Conservation (phyloP, 2,888 invertebrate genomes). For the Brachyptera risi region DNA sequence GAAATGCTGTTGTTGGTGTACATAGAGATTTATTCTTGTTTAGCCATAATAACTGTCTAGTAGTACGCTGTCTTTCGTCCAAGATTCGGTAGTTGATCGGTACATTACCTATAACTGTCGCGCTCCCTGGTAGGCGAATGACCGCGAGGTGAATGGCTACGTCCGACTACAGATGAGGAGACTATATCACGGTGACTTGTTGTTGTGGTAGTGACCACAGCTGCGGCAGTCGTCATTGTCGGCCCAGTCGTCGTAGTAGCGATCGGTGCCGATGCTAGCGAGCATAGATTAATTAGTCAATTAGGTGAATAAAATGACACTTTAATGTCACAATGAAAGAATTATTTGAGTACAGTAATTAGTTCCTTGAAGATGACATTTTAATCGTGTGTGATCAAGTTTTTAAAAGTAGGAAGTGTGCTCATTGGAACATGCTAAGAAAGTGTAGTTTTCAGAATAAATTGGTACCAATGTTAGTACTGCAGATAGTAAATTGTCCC, state of each 20-base stretch:
- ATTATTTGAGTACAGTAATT: background rate
- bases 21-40: too few species aligned
- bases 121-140: constrained; percentile 76
- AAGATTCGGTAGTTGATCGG: too few species aligned
- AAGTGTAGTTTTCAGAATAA: too few species aligned
- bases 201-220: constrained; percentile 45
- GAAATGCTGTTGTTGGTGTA: too few species aligned
- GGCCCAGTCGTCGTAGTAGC: constrained; percentile 40
- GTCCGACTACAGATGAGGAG: constrained; percentile 46
- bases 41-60: too few species aligned
- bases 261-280: constrained; percentile 32
- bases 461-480: too few species aligned
- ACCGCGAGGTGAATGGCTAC: constrained; percentile 69
- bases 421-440: too few species aligned
- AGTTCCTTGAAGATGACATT: background rate
- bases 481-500: too few species aligned
- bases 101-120: constrained; percentile 73
- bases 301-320: background rate
- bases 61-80: too few species aligned
- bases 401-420: too few species aligned
- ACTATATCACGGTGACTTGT: constrained; percentile 49
- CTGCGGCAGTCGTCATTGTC: constrained; percentile 42
- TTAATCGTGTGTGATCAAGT: too few species aligned
- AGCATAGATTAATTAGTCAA: too few species aligned
- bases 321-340: background rate